Evolutionary conservation across 2,797 vertebrate species (phyloP), one percentile per base, ranked within the genome.

Genomic region (Microctenopoma steveboyesi): DNA sequence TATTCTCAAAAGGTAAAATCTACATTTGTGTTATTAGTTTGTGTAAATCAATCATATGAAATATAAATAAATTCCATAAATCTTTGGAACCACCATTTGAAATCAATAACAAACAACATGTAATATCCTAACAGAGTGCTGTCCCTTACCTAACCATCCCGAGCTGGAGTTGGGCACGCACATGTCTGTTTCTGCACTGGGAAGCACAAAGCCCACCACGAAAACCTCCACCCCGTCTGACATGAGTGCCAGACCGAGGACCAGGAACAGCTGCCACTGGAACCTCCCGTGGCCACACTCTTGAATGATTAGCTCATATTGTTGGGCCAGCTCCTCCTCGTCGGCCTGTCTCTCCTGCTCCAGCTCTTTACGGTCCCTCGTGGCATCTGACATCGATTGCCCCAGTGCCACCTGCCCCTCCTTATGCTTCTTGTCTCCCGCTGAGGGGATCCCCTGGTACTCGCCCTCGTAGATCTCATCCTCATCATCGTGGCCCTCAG

Each of bases 391-490:
- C 59, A 92, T 39, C 0, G 92, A 89, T 67, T 95, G 95, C 35
- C 95, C 94, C 48, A 95, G 75, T 0, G 93, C 92, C 71, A 94
- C 91, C 46, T 94, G 92, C 56, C 93, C 91, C 64, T 94, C 93
- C 71, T 95, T 96, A n/a, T 89, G 90, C 73, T 94, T 95, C n/a
- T 61, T 70, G 18, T 92, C 88, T 10, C 75, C 75, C 3, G 88
- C 90, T 0, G 40, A 93, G 55, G 97, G 97, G 74, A 98, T 97
- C 62, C 97, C 97, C 86, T 99, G 97, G 83, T 99, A 99, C 43
- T 99, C 97, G 2, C 97, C 97, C 81, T 98, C 97, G 0, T 99
- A 99, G 90, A 99, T 98, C 83, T 99, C 97, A 0, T 99, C 97
- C 1, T 98, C 97, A 67, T 99, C 97, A 0, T 99, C 97, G 0